Conservation (phyloP, 1,140 invertebrate species). For the Meloidogyne floridensis region DNA sequence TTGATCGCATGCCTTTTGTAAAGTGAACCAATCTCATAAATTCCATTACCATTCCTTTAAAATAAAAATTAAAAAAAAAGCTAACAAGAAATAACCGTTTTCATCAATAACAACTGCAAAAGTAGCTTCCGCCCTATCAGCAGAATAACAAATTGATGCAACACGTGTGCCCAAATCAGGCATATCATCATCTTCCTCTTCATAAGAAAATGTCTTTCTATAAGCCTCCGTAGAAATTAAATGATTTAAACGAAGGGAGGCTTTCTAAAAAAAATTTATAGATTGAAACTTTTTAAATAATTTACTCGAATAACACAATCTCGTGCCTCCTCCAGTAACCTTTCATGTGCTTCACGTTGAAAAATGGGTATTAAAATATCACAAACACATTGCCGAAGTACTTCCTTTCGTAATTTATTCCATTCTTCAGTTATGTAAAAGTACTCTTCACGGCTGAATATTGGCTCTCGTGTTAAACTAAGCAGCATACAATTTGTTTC, state of each 20-base stretch:
- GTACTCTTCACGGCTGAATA: conserved; percentile 36
- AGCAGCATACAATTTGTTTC: conserved; percentile 6
- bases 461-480: conserved; percentile 16
- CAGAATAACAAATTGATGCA: conserved; percentile 83
- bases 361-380: conserved; percentile 86
- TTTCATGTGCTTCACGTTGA: conserved; percentile 80
- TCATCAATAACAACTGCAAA: conserved; percentile 83
- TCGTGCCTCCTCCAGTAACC: conserved; percentile 82
- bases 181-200: conserved; percentile 76
- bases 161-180: conserved; percentile 84
- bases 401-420: conserved; percentile 84
- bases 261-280: conserved; percentile 37
- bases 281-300: conserved; percentile 12
- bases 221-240: conserved; percentile 32
- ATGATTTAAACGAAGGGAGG: conserved; percentile 18
- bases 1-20: conserved; percentile 79
- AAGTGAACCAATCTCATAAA: conserved; percentile 83
- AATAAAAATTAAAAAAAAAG: background rate
- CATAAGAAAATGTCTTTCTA: conserved; percentile 48
- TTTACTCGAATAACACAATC: conserved; percentile 78
- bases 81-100: conserved; percentile 73
- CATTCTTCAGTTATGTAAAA: conserved; percentile 80
- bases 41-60: conserved; percentile 74
- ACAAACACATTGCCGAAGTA: conserved; percentile 83
- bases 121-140: conserved; percentile 81